phyloP scores from a whole-genome alignment of 2,113 vertebrate genomes.

The Callipepla californica region DNA sequence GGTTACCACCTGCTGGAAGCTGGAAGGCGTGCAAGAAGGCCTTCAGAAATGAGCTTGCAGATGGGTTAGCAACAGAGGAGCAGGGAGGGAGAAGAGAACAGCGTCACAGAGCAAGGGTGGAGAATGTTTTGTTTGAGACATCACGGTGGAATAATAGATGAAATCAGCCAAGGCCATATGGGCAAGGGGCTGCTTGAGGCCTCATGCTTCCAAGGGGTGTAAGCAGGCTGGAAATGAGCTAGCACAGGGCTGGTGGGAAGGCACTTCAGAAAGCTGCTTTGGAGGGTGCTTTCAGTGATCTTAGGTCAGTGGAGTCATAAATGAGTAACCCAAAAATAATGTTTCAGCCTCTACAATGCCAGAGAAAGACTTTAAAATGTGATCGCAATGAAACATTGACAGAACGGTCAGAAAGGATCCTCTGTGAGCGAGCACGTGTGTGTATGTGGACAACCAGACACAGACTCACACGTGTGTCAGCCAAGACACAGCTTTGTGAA shows the following conservation, averaged over 20 bases:
- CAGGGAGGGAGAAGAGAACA: neutral
- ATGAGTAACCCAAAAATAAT: neutral
- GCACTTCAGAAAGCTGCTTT: neutral
- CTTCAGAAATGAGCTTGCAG: neutral
- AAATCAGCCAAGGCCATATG: neutral
- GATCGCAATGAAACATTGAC: neutral
- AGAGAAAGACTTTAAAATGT: neutral
- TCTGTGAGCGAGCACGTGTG: neutral
- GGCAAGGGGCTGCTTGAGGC: neutral
- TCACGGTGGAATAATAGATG: neutral
- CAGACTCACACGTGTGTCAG: neutral
- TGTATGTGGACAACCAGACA: neutral
- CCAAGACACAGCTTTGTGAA: neutral
- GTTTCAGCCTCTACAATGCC: neutral
- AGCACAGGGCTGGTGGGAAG: neutral
- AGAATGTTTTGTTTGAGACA: neutral
- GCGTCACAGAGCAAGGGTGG: neutral
- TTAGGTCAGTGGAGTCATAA: neutral
- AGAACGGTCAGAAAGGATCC: neutral
- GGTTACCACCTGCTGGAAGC: neutral
- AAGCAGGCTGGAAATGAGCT: neutral
- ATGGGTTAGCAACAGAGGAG: neutral
- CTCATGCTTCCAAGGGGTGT: neutral
- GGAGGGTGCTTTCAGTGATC: neutral
- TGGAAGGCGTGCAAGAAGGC: neutral